Conservation (phyloP, 1,140 invertebrate genomes). For the Arion vulgaris region DNA sequence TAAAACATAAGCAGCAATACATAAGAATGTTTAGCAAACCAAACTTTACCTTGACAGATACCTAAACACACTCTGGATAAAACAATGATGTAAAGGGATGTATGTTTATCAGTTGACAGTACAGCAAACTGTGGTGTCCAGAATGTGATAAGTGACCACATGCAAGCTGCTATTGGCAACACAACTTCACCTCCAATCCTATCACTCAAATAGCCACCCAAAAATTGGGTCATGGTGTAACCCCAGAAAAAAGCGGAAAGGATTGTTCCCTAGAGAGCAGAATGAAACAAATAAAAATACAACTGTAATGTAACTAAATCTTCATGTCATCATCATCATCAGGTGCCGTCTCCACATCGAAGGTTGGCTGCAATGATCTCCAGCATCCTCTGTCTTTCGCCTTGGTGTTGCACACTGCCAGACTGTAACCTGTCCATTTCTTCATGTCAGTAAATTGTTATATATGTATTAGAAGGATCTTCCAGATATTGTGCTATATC, state of each 20-base stretch:
- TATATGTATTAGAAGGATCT: neutral
- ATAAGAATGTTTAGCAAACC: too few species aligned
- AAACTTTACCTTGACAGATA: conserved; percentile 78
- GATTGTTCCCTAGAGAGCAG: conserved; percentile 76
- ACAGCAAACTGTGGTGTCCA: conserved; percentile 80
- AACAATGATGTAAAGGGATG: conserved; percentile 78
- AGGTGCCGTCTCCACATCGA: too few species aligned
- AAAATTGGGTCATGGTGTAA: conserved; percentile 81
- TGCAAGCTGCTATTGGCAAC: conserved; percentile 78
- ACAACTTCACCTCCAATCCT: conserved; percentile 81
- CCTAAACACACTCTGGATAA: conserved; percentile 79
- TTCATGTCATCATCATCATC: too few species aligned
- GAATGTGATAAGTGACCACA: conserved; percentile 81
- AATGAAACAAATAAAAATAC: neutral
- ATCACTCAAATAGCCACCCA: conserved; percentile 82
- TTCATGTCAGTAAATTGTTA: too few species aligned
- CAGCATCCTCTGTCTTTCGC: too few species aligned
- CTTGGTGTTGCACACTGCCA: too few species aligned
- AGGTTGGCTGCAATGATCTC: too few species aligned
- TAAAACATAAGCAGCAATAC: too few species aligned
- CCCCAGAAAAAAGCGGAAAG: conserved; percentile 86
- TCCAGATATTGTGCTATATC: too few species aligned
- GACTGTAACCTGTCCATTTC: too few species aligned
- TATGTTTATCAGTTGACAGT: conserved; percentile 75
- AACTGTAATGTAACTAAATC: too few species aligned